Conservation (phyloP, 2,888 invertebrate genomes). For the Leucozona laternaria region DNA sequence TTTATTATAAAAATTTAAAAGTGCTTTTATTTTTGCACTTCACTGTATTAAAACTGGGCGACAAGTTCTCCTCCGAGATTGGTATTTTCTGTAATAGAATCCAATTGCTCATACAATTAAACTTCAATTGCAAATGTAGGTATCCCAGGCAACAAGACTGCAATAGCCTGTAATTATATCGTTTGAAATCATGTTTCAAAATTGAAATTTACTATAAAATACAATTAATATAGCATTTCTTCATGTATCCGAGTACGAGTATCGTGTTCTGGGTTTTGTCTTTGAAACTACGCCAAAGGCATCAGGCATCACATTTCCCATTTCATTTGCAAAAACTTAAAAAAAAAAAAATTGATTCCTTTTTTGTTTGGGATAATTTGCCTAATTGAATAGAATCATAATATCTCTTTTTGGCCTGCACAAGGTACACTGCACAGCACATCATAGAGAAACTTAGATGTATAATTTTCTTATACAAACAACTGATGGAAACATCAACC, state of each 20-base stretch:
- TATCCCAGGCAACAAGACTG: not conserved
- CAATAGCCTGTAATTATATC: not conserved
- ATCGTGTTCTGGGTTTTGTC: not conserved
- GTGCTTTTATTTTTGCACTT: not conserved
- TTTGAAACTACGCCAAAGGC: conserved; percentile 7
- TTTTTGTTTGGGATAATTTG: conserved; percentile 2
- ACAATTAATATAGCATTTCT: conserved; percentile 1
- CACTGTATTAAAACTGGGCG: not conserved
- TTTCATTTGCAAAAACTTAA: not conserved
- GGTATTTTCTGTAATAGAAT: not conserved
- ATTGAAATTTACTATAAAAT: not conserved
- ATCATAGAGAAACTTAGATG: not conserved
- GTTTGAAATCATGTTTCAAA: conserved; percentile 24
- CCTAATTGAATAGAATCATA: conserved; percentile 34
- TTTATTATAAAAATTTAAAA: no score
- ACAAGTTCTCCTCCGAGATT: no score
- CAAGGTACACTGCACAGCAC: not conserved
- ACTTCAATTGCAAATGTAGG: conserved; percentile 12
- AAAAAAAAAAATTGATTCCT: not conserved
- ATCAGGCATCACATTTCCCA: not conserved
- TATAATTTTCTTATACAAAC: conserved; percentile 17
- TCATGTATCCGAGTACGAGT: not conserved
- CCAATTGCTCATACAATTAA: not conserved
- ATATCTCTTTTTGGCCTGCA: conserved; percentile 9
- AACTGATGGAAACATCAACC: conserved; percentile 30